Base-by-base conservation (phyloP, 2,797 vertebrate genomes). In the Dallia pectoralis region DNA sequence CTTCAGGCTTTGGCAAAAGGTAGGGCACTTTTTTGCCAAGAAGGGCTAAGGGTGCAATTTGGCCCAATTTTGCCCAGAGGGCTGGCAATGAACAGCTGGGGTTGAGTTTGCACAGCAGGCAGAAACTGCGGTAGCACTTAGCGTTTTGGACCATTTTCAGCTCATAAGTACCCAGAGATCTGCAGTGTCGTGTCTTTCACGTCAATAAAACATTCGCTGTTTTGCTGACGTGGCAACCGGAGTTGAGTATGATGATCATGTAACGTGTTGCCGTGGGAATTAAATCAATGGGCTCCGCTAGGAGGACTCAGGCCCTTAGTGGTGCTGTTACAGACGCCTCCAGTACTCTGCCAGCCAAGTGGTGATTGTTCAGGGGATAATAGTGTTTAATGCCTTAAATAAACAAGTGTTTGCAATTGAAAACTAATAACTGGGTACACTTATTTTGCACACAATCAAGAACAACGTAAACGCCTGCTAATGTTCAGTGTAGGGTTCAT, bases 51-150 rank as follows among this genome's bases (percentile, higher is more conserved):
- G 22, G 53, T 22, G n/a, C 9, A 2, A 12, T 25, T 56, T 56
- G 53, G 22, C 11, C 4, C 53, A 18, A n/a, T 56, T 22, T 4
- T 4, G 53, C 22, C 61, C 29, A 19, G 61, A 32, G 61, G 61
- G 61, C 29, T 63, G 61, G 32, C 61, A 63, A 16, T 63, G 61
- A 63, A 19, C 61, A 63, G 61, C 27, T 63, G 29, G 29, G 18
- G 15, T 6, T 16, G 61, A 32, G 61, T 30, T 30, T 30, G 29
- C 61, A 63, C 61, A 32, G 61, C 61, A 30, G 29, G 61, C 61
- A 18, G 30, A 16, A 32, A 63, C 61, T 7, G 30, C 29, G 32
- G 61, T 32, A 63, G 61, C 61, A 32, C 61, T 63, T 63, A 32
- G 16, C 40, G 61, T 32, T 63, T 32, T 63, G 61, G 61, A 63